A percentile compares a stretch with the other conserved stretches of the same genome.
Evolutionary conservation across 2,888 invertebrate genomes (phyloP).

Genomic region (Napeogenes sylphis): DNA sequence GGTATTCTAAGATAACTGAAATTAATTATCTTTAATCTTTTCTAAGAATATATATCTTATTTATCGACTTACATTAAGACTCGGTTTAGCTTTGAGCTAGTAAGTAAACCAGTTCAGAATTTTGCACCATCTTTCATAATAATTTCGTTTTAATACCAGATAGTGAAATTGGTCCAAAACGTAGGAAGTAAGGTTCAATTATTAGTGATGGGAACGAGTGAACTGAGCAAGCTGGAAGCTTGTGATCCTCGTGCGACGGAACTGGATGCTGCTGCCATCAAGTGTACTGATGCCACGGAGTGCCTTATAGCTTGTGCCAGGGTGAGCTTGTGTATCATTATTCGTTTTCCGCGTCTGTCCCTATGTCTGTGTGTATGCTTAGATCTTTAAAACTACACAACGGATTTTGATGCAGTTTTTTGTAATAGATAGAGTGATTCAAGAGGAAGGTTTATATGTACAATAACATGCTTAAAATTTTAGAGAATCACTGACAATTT

Average conservation of each 20-base stretch:
- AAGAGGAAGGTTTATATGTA: too few species aligned
- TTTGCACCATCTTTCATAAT: not conserved
- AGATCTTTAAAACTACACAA: too few species aligned
- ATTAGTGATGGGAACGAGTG: conserved; percentile 39
- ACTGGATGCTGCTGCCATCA: conserved; percentile 41
- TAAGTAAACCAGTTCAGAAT: too few species aligned
- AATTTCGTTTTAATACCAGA: conserved; percentile 31
- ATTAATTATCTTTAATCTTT: too few species aligned
- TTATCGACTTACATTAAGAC: too few species aligned
- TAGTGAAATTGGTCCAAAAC: conserved; percentile 45
- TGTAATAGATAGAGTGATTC: too few species aligned
- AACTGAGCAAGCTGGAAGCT: conserved; percentile 28
- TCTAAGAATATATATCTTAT: too few species aligned
- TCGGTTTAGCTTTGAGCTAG: too few species aligned
- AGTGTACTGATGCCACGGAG: conserved; percentile 43
- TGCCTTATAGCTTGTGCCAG: conserved; percentile 49
- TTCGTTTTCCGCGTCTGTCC: not conserved
- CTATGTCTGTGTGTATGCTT: too few species aligned
- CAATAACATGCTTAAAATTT: too few species aligned
- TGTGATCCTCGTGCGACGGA: conserved; percentile 32
- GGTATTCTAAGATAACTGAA: not conserved
- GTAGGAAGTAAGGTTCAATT: conserved; percentile 44
- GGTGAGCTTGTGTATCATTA: conserved; percentile 36
- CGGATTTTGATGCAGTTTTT: too few species aligned
- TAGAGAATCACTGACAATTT: too few species aligned